Base-by-base conservation (phyloP, 2,888 invertebrate genomes). In the Nephrotoma guestfalica region DNA sequence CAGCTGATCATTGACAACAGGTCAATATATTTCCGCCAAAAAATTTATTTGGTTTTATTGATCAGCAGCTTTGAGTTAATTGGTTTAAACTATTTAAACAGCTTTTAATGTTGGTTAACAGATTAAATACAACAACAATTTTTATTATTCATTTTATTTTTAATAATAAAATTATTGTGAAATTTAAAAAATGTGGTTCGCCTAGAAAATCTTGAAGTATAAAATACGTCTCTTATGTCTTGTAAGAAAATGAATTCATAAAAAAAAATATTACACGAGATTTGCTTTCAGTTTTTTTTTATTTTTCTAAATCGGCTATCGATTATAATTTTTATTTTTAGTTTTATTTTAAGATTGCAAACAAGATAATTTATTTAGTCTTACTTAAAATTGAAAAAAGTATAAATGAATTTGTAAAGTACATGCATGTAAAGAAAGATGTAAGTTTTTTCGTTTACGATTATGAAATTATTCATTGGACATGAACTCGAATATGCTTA, bases 181-280 rank as follows among this genome's bases (percentile, higher is more conserved):
- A 86, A 87, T 87, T 87, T 86, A 51, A 87, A 87, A 87, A 87
- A 87, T 87, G 87, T 86, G 86, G 87, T 86, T 87, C 87, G 87
- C 87, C 87, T 87, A 87, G 87, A 87, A 87, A 86, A 84, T 41
- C 84, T 41, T 84, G n/a, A 84, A 84, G 18, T 71, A 4, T 9
- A 15, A 57, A 57, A 71, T 71, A 71, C 71, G 71, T 71, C 71
- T 18, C 30, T 71, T 71, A n/a, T n/a, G 71, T 71, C 71, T 30
- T 71, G 30, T 30, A 30, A 71, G 71, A 71, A 71, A 71, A 71
- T 71, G 71, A 71, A 71, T 30, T 30, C 18, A 71, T 30, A 43
- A 43, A 43, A 43, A 42, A 43, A 43, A 43, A 71, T 51, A 51
- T 15, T 51, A 30, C 71, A 30, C 71, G 71, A 71, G 71, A 71